Base-by-base conservation (phyloP, 2,888 invertebrate species). In the Achlya flavicornis region DNA sequence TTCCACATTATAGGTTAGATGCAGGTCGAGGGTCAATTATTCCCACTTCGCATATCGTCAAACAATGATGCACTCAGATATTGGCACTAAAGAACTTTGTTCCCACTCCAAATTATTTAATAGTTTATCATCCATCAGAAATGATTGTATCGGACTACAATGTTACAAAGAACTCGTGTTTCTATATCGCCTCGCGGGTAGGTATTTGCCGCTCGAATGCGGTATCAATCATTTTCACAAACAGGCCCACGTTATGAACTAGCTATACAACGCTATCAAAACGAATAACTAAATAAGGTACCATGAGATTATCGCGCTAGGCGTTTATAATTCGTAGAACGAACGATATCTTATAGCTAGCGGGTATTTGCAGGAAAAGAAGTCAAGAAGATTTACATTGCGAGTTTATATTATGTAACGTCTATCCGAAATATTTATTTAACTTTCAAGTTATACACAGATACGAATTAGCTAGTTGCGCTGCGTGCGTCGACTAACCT, bases 1-100 rank as follows among this genome's bases (percentile, higher is more conserved):
- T 82, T 82, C 83, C 76, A 84, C 83, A 85, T 79, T 70, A 69
- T 68, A 72, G 72, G 76, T 74, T 66, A 66, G 69, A 73, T 73
- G 73, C 68, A 68, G 79, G 81, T 77, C 81, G 73, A 66, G 70
- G 82, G 81, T 85, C 84, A 85, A 78, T 76, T 81, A 81, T 84
- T 82, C 75, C 77, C 73, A 75, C 76, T 76, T 75, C 73, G 70
- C 75, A 69, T 66, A 78, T 59, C 59, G 71, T 76, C 70, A 76
- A 66, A 67, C 71, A 74, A 74, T 66, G 66, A 75, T 67, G 66
- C 70, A 70, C 73, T 72, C 59, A 53, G 58, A 38, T 57, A 57
- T 58, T 59, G 58, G 68, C 61, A 66, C 60, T 67, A 66, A 66
- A 60, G 60, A 16, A 60, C 64, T 69, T 63, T 68, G 66, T 64